Evolutionary conservation across 2,888 invertebrate genomes (phyloP).

Genomic region (Agapetus fuscipes): DNA sequence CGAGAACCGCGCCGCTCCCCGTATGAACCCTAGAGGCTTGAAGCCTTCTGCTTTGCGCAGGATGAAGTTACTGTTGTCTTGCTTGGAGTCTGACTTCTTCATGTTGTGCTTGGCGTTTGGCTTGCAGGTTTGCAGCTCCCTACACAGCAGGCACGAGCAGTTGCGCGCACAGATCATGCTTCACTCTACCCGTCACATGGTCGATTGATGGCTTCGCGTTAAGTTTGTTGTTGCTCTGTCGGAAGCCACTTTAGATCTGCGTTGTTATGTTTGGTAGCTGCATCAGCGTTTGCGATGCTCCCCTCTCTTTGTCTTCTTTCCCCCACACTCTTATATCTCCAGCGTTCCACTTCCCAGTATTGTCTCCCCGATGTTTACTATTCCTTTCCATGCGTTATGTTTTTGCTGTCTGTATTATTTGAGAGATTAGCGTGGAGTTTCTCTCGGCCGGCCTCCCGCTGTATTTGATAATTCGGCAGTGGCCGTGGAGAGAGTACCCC

Average conservation of each 20-base stretch:
- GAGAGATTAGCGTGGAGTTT: constrained; percentile 23
- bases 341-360: constrained; percentile 30
- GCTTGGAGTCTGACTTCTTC: constrained; percentile 36
- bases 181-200: constrained; percentile 13
- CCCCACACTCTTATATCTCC: constrained; percentile 31
- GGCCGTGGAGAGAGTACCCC: background rate
- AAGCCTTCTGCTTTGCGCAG: constrained; percentile 45
- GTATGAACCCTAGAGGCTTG: constrained; percentile 40
- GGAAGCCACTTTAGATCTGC: too few relatives aligned
- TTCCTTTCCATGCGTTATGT: constrained; percentile 19
- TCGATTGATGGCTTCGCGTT: too few relatives aligned
- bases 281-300: constrained; percentile 28
- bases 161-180: constrained; percentile 61
- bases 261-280: too few relatives aligned
- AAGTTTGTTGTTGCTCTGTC: too few relatives aligned
- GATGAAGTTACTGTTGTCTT: constrained; percentile 44
- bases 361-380: constrained; percentile 27
- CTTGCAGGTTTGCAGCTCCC: constrained; percentile 57
- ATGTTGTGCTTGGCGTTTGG: constrained; percentile 33
- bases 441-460: constrained; percentile 9
- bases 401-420: constrained; percentile 22
- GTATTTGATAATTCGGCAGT: background rate
- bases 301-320: constrained; percentile 27
- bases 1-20: constrained; percentile 42
- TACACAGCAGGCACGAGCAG: constrained; percentile 66